Evolutionary conservation across 2,113 vertebrate species (phyloP).

Genomic region (Aegithalos caudatus): DNA sequence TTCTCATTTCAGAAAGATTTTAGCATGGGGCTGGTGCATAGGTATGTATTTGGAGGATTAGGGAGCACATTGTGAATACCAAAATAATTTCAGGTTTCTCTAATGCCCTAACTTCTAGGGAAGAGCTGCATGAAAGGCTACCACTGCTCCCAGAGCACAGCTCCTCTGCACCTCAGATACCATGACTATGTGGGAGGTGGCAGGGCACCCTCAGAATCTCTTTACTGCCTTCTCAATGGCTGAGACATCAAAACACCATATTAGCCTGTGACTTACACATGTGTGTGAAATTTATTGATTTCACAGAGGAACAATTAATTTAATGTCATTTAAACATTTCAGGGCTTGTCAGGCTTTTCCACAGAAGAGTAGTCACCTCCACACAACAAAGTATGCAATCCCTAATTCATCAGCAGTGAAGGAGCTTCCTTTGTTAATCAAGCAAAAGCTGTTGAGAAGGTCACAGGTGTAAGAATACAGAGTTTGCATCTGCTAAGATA

Average conservation of each 20-base stretch:
- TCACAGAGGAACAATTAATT: not conserved
- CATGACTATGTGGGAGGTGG: not conserved
- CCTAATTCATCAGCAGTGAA: not conserved
- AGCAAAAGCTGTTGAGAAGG: not conserved
- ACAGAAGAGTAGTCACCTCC: not conserved
- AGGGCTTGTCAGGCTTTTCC: not conserved
- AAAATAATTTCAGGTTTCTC: not conserved
- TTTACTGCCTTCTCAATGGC: not conserved
- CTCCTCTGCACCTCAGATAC: not conserved
- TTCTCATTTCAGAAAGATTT: constrained; percentile 30
- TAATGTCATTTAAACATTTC: not conserved
- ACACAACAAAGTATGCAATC: not conserved
- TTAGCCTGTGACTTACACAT: not conserved
- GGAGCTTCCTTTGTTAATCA: not conserved
- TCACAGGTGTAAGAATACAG: accelerated
- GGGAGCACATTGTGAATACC: not conserved
- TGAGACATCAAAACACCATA: not conserved
- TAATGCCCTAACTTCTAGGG: not conserved
- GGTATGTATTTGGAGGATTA: not conserved
- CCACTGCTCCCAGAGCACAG: not conserved
- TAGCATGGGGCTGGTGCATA: not conserved
- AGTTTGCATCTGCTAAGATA: not conserved
- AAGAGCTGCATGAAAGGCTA: not conserved
- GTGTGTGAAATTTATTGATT: not conserved
- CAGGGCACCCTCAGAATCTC: not conserved